A percentile compares a stretch with the other conserved stretches of the same genome.
Conservation (phyloP, 2,797 vertebrate genomes). For the Muraenolepis orangiensis region DNA sequence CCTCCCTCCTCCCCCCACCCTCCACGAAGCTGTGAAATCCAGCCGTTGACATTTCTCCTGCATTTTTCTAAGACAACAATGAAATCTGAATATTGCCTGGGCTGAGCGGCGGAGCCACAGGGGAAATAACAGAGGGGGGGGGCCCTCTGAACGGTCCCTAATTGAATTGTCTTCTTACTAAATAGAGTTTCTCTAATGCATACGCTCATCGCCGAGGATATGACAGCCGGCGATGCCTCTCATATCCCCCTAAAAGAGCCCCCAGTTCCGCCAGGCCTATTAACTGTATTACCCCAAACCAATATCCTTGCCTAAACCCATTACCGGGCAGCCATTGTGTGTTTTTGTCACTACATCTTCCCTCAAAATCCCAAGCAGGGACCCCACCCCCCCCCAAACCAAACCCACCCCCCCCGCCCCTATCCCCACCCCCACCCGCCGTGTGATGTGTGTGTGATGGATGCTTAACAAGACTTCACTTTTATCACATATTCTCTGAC, state of each 20-base stretch:
- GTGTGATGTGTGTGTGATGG: too few species aligned
- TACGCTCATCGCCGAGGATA: conserved; percentile 85
- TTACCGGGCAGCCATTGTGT: conserved; percentile 82
- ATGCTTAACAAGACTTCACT: conserved; percentile 77
- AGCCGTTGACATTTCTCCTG: conserved; percentile 71
- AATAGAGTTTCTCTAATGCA: conserved; percentile 89
- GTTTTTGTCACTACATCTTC: conserved; percentile 75
- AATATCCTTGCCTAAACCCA: conserved; percentile 87
- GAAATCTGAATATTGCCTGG: conserved; percentile 82
- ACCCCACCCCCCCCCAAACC: not conserved
- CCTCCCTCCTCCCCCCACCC: conserved; percentile 19
- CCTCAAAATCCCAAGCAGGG: conserved; percentile 69
- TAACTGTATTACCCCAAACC: conserved; percentile 89
- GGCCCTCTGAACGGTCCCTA: conserved; percentile 81
- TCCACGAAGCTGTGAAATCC: conserved; percentile 58
- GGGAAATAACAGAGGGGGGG: conserved; percentile 81
- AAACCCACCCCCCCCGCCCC: conserved; percentile 8
- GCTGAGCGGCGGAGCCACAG: conserved; percentile 69
- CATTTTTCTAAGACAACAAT: conserved; percentile 78
- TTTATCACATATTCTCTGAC: conserved; percentile 77
- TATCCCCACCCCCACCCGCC: too few species aligned
- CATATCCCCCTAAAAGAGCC: conserved; percentile 81
- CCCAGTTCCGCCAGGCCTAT: conserved; percentile 77
- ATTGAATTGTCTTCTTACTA: conserved; percentile 92
- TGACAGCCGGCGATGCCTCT: conserved; percentile 81